A percentile compares a stretch with the other conserved stretches of the same genome.
Evolutionary conservation across 2,797 vertebrate species (phyloP).

Genomic region (Lacerta viridis): DNA sequence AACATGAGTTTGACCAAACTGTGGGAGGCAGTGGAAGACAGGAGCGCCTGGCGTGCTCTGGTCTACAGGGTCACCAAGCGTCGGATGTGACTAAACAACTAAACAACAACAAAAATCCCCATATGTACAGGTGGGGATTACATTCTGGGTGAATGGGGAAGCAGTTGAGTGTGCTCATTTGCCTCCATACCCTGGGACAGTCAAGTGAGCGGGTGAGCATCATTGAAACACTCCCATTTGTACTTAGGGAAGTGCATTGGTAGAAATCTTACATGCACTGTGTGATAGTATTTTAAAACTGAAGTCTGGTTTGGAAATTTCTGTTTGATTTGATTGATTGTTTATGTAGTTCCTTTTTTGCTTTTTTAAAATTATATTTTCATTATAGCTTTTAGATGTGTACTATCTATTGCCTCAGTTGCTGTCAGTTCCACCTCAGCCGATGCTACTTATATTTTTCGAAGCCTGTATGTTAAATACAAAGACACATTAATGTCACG

Average conservation of each 20-base stretch:
- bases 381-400: no score
- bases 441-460: neutral
- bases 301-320: neutral
- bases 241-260: neutral
- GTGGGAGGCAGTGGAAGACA: no score
- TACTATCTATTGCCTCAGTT: neutral
- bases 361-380: neutral
- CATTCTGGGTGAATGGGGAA: neutral
- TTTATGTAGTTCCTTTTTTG: neutral
- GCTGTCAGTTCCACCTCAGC: neutral
- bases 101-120: no score
- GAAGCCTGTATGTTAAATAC: neutral
- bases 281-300: neutral
- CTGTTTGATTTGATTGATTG: neutral
- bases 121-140: neutral
- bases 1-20: no score
- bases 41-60: no score
- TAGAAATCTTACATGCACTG: neutral
- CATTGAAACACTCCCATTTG: neutral
- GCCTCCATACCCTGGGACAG: neutral
- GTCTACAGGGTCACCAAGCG: no score
- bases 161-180: neutral
- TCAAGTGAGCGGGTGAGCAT: neutral
- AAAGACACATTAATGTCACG: neutral
- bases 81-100: no score